Evolutionary conservation across 1,140 invertebrate species (phyloP).

Genomic region (Acromyrmex charruanus): DNA sequence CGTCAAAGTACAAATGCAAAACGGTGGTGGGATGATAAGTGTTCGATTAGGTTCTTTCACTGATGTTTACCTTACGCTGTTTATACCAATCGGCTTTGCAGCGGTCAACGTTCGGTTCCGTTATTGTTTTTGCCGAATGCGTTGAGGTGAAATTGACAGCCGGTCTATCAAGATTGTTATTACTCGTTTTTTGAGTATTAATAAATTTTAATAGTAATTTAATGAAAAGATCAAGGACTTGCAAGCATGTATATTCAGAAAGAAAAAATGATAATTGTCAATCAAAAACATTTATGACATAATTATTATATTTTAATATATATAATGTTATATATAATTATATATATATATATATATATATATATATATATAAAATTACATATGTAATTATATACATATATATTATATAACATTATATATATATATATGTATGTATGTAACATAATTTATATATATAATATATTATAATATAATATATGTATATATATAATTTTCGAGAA

Average conservation of each 20-base stretch:
- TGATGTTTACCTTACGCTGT: neutral
- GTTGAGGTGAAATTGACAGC: constrained; percentile 17
- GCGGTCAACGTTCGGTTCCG: constrained; percentile 7
- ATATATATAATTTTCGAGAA: constrained; percentile 9
- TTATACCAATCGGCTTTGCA: neutral
- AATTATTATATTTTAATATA: neutral
- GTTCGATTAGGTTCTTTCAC: constrained; percentile 1
- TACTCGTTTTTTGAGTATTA: constrained; percentile 4
- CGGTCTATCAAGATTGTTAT: constrained; percentile 23
- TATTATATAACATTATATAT: neutral
- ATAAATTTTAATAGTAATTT: constrained; percentile 20
- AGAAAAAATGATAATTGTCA: neutral
- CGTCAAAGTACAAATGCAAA: constrained; percentile 68
- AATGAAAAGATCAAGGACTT: neutral
- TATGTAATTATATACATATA: neutral
- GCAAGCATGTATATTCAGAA: neutral
- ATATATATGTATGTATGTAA: too few species aligned
- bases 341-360: neutral
- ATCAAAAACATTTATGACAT: neutral
- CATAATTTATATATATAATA: too few species aligned
- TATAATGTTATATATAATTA: too few species aligned
- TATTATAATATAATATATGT: neutral
- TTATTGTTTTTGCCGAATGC: constrained; percentile 36
- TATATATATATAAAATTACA: neutral
- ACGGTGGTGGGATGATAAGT: constrained; percentile 67